Percentiles rank a stretch among this genome's conserved stretches.
Conservation (phyloP, 2,797 vertebrate genomes). For the Allochrocebus solatus region DNA sequence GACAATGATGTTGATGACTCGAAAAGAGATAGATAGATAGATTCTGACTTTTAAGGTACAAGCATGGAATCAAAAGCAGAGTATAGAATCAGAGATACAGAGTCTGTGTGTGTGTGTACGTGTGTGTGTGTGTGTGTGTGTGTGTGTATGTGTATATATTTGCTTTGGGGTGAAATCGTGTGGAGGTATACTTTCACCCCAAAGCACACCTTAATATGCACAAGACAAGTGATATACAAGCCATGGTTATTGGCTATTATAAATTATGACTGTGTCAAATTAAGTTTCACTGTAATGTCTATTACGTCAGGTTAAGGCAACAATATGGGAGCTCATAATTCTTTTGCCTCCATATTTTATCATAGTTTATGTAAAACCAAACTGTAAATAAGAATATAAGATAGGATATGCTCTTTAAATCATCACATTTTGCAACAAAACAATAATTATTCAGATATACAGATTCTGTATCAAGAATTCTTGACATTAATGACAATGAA, state of each 20-base stretch:
- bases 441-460: slow-evolving; percentile 47
- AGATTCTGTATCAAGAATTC: slow-evolving; percentile 18
- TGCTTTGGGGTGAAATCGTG: too few relatives aligned
- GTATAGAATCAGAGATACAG: not conserved
- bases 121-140: not conserved
- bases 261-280: slow-evolving; percentile 6
- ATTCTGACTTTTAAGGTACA: not conserved
- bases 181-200: too few relatives aligned
- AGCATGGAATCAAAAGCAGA: not conserved
- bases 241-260: not conserved
- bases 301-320: not conserved
- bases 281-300: not conserved
- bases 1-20: not conserved
- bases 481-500: slow-evolving; percentile 35
- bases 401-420: not conserved
- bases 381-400: slow-evolving; percentile 45
- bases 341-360: slow-evolving; percentile 29
- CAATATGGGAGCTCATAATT: not conserved
- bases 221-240: not conserved
- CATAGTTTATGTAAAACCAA: slow-evolving; percentile 11
- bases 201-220: not conserved
- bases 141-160: too few relatives aligned
- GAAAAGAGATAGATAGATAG: not conserved
- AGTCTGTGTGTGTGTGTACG: too few relatives aligned
- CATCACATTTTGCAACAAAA: slow-evolving; percentile 28